These are phyloP conservation scores for Arizona elegans DNA, from an alignment of 2,113 vertebrate species.

Conservation along the genomic window DNA sequence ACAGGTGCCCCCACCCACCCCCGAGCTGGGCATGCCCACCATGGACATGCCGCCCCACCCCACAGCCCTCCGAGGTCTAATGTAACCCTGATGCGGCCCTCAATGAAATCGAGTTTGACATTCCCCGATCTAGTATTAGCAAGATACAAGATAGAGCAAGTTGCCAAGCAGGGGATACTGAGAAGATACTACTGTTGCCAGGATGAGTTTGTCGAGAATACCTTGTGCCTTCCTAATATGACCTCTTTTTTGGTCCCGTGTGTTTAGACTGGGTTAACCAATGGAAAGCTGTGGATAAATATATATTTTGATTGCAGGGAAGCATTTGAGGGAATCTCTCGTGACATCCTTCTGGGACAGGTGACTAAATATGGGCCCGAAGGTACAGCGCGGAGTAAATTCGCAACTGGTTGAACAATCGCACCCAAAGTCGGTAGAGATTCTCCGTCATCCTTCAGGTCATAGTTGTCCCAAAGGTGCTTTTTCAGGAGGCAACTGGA, in stretches of 20 bases:
- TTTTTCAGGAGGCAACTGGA: no score
- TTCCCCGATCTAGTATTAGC: no score
- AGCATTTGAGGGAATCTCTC: background rate
- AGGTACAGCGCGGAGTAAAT: background rate
- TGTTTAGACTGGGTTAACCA: background rate
- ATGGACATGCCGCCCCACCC: no score
- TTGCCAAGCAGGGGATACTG: background rate
- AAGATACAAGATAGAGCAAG: background rate
- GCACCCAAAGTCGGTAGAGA: background rate
- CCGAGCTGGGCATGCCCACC: no score
- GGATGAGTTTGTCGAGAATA: background rate
- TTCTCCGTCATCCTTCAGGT: no score
- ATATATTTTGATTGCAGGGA: background rate
- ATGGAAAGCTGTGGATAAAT: background rate
- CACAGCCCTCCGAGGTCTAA: no score
- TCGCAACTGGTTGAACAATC: background rate
- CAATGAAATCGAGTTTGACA: no score
- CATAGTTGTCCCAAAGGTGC: no score
- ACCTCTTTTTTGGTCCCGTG: background rate
- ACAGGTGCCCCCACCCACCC: no score
- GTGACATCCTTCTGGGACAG: background rate
- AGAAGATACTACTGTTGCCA: background rate
- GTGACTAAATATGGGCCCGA: background rate
- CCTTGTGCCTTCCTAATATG: background rate
- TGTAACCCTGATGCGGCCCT: no score